Evolutionary conservation across 2,888 invertebrate species (phyloP), one percentile per base, ranked within the genome.

Genomic region (Leptinotarsa peninsularis): DNA sequence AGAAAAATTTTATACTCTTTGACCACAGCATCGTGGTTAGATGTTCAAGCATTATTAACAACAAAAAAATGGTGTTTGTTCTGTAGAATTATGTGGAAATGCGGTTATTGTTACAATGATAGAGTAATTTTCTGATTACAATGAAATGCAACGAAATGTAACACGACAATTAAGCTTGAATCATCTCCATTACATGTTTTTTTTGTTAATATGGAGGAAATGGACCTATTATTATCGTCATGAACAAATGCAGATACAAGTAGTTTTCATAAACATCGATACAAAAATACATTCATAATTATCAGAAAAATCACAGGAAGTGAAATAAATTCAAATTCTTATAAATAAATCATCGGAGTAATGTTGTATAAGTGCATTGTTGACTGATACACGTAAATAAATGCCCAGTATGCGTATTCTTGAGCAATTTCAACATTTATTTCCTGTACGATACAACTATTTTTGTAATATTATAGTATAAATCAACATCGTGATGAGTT

Each of bases 61-160:
- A 75, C 72, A 72, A 72, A 72, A 75, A 72, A 69, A 67, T 63
- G 43, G 63, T 33, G 63, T 63, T 63, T 63, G 81, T 79, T 78
- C 72, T 76, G 73, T 72, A 77, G 77, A 80, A 78, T 82, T 82
- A 82, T 81, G 78, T 79, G 80, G 79, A 82, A 80, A 81, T 80
- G 81, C 76, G 79, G 78, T 82, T 81, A 82, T 83, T 82, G 80
- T 79, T 79, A 80, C 82, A 83, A 83, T 83, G 79, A 82, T 77
- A 81, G 60, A 78, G 75, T 78, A 77, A 76, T 74, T 78, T 79
- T 78, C 73, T 77, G 71, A 68, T 76, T 72, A 80, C 82, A 82
- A 83, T 82, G 80, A 77, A 81, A 79, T 74, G 79, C 81, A 78
- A 78, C 76, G 78, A 77, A 80, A 81, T 81, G 82, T 82, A 77